Conservation (phyloP, 2,797 vertebrate species). For the Ptychadena robeensis region DNA sequence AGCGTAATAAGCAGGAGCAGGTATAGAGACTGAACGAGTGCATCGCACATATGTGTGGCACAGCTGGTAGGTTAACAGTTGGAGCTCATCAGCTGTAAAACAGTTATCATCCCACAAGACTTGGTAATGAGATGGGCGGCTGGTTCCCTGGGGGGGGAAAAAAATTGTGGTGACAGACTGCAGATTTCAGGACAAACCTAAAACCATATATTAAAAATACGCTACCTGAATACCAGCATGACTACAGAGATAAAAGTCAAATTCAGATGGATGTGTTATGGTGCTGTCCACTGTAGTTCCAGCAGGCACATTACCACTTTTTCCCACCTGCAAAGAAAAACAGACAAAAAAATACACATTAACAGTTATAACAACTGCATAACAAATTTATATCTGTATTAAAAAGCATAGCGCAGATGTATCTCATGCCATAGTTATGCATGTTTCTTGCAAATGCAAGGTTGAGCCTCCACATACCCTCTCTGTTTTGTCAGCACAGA, state of each 20-base stretch:
- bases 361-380: too few species aligned
- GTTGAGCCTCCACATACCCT: conserved; percentile 76
- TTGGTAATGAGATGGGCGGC: conserved; percentile 97
- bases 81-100: conserved; percentile 95
- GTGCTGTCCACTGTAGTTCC: conserved; percentile 98
- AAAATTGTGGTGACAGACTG: background rate
- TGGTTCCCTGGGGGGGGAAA: conserved; percentile 87
- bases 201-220: too few species aligned
- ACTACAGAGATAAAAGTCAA: conserved; percentile 99
- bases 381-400: too few species aligned
- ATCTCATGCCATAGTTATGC: too few species aligned
- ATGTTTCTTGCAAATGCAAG: too few species aligned
- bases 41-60: conserved; percentile 98
- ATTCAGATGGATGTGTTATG: conserved; percentile 98
- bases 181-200: background rate
- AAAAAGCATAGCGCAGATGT: too few species aligned
- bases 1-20: conserved; percentile 96
- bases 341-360: background rate
- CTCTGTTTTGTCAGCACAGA: conserved; percentile 98
- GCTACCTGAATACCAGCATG: conserved; percentile 98
- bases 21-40: conserved; percentile 96
- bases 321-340: conserved; percentile 84
- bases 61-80: conserved; percentile 97
- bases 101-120: conserved; percentile 99
- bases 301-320: conserved; percentile 97